Conservation (phyloP, 2,888 invertebrate species). For the Gisinianus flammeolus region DNA sequence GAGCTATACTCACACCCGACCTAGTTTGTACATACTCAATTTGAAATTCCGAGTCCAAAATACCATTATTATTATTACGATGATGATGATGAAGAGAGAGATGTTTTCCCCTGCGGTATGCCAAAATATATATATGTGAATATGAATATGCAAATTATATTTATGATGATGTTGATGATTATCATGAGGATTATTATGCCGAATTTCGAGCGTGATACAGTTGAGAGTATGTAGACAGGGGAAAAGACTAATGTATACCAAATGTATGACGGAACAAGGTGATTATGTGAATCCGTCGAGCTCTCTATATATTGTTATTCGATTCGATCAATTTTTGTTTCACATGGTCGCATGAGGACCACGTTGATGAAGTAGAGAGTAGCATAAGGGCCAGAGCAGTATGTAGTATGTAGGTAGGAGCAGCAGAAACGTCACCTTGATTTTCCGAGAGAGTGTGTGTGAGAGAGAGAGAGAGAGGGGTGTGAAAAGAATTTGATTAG, state of each 20-base stretch:
- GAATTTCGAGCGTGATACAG: too few species aligned
- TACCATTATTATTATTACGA: too few species aligned
- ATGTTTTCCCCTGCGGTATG: too few species aligned
- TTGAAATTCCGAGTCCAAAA: not conserved
- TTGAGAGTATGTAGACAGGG: too few species aligned
- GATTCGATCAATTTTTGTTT: constrained; percentile 10
- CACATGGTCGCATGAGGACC: constrained; percentile 17
- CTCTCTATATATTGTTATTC: constrained; percentile 7
- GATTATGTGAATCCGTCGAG: not conserved
- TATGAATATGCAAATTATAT: not conserved
- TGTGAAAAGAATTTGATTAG: constrained; percentile 40
- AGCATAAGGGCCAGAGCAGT: not conserved
- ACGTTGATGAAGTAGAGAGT: constrained; percentile 11
- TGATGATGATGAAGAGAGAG: too few species aligned
- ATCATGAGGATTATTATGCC: too few species aligned
- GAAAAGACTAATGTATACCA: not conserved
- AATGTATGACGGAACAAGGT: not conserved
- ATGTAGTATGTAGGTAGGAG: too few species aligned
- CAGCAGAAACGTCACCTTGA: constrained; percentile 32
- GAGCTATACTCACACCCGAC: too few species aligned
- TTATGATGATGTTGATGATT: not conserved
- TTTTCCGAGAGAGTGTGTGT: not conserved
- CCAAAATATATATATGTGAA: too few species aligned
- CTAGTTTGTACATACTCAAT: not conserved
- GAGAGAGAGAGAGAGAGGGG: constrained; percentile 19